phyloP scores from a whole-genome alignment of 2,113 vertebrate genomes.

The Prochilodus magdalenae region DNA sequence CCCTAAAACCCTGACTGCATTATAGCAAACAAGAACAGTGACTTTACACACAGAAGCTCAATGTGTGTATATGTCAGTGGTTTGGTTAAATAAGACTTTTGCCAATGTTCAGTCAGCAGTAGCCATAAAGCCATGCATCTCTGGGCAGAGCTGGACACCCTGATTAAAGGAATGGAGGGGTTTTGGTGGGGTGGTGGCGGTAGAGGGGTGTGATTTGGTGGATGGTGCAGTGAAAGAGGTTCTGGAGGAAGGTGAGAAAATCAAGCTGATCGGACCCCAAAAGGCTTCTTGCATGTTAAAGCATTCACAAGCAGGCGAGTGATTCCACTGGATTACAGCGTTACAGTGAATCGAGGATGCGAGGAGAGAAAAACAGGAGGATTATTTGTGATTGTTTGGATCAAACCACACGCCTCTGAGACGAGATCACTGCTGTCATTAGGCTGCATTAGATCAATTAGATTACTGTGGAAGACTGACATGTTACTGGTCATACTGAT shows the following conservation, averaged over 20 bases:
- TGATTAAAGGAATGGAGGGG: background rate
- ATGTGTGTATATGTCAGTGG: no score
- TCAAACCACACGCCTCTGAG: background rate
- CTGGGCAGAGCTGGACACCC: background rate
- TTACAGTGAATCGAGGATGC: slow-evolving; percentile 21
- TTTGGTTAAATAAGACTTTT: background rate
- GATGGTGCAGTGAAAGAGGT: background rate
- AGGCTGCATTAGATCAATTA: no score
- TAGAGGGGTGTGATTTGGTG: background rate
- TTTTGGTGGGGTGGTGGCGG: slow-evolving; percentile 6
- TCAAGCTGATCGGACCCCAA: background rate
- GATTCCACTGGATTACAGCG: slow-evolving; percentile 11
- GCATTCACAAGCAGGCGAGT: background rate
- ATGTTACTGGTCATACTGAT: background rate
- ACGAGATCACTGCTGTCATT: background rate
- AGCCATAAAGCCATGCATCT: background rate
- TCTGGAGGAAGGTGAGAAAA: background rate
- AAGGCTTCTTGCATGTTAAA: background rate
- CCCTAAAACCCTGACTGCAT: no score
- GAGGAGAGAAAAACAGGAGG: background rate
- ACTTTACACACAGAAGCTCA: no score
- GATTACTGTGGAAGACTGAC: no score
- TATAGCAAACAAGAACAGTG: no score
- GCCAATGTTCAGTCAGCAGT: background rate
- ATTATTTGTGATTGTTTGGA: background rate